A percentile compares a stretch with the other conserved stretches of the same genome.
These are phyloP conservation scores for Palythoa grandiflora DNA, from an alignment of 92 coral and sea anemone species.

Conservation along the genomic window DNA sequence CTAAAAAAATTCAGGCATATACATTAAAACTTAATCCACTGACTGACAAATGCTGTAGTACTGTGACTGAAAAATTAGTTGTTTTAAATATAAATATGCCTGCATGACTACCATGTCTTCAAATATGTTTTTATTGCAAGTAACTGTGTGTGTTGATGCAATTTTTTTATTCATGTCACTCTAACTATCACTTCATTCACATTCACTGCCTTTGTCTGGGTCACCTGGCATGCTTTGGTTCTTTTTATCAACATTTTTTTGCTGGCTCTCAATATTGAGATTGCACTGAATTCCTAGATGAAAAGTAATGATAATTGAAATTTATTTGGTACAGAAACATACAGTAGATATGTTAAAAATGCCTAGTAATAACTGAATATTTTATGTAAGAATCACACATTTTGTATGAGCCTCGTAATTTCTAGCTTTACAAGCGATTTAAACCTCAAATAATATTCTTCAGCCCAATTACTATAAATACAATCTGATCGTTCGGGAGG, in stretches of 20 bases:
- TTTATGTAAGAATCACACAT: neutral
- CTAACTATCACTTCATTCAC: no score
- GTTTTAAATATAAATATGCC: no score
- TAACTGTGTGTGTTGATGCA: no score
- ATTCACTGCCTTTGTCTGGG: conserved; percentile 3
- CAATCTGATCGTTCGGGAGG: no score
- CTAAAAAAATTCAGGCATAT: no score
- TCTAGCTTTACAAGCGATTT: neutral
- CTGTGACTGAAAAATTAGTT: no score
- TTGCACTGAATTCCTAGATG: conserved; percentile 15
- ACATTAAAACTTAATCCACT: no score
- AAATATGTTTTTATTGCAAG: no score
- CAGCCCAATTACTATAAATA: neutral
- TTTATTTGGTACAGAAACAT: neutral
- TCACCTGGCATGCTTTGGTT: neutral
- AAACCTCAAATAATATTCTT: neutral
- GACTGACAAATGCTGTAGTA: no score
- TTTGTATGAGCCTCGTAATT: neutral
- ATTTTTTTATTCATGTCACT: no score
- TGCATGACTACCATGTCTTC: no score
- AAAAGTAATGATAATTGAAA: neutral
- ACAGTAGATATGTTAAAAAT: neutral
- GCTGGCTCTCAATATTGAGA: conserved; percentile 21
- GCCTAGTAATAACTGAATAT: neutral
- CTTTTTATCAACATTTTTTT: neutral